Percentiles rank a stretch among this genome's conserved stretches.
Conservation (phyloP, 1,140 invertebrate species). For the Drosophila tani region DNA sequence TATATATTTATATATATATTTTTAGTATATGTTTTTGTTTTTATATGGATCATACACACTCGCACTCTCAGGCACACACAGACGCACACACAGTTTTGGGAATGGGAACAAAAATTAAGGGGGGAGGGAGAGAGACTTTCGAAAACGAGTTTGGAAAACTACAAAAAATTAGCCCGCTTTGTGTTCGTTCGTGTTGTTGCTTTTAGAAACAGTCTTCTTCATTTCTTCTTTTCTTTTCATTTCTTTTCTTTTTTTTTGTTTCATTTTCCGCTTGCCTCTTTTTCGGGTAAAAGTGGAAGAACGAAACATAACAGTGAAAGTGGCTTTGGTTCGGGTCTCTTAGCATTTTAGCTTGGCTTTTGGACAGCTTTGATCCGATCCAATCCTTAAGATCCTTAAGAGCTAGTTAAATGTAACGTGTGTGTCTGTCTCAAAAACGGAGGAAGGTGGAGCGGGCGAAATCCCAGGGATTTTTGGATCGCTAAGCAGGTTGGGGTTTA, state of each 20-base stretch:
- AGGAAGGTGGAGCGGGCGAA: slow-evolving; percentile 13
- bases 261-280: slow-evolving; percentile 36
- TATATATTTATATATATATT: slow-evolving; percentile 26
- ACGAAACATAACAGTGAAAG: slow-evolving; percentile 69
- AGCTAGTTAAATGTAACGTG: slow-evolving; percentile 8
- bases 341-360: slow-evolving; percentile 44
- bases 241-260: slow-evolving; percentile 49
- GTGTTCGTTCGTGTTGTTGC: slow-evolving; percentile 11
- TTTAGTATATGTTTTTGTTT: slow-evolving; percentile 32
- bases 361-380: slow-evolving; percentile 18
- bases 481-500: slow-evolving; percentile 3
- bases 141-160: slow-evolving; percentile 29
- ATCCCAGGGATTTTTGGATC: slow-evolving; percentile 9
- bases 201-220: slow-evolving; percentile 77
- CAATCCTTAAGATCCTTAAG: slow-evolving; percentile 18
- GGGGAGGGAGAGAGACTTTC: neutral
- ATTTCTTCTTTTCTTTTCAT: slow-evolving; percentile 16
- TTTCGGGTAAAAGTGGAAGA: slow-evolving; percentile 4
- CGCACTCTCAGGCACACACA: slow-evolving; percentile 34
- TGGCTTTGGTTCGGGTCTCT: slow-evolving; percentile 32
- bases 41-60: slow-evolving; percentile 14
- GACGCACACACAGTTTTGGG: slow-evolving; percentile 17
- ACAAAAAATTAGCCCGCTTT: slow-evolving; percentile 7
- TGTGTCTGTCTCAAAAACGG: slow-evolving; percentile 13
- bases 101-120: neutral